Base-by-base conservation (phyloP, 92 coral and sea anemone species). In the Hydrozoanthus gracilis region DNA sequence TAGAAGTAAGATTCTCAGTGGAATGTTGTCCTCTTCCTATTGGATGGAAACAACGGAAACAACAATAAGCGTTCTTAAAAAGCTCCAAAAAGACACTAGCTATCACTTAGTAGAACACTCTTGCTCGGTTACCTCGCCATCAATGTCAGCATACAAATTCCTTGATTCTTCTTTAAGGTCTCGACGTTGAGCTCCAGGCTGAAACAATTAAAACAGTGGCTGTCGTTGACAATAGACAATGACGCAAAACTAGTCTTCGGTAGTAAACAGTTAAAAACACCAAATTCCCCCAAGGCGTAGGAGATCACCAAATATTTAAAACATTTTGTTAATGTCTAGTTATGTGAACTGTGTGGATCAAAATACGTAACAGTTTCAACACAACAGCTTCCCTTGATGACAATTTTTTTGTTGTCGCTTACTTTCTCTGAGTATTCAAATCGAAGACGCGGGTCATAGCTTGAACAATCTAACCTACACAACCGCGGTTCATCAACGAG, bases 21-120 rank as follows among this genome's bases (percentile, higher is more conserved):
- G 98, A 82, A 96, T 96, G 84, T 96, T 96, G 20, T 96, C 99
- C 74, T 96, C 99, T 69, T 93, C 99, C 94, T 93, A 47, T 51
- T 68, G 73, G 39, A 52, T 8, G 39, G 17, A 62, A 76, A 73
- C 8, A 75, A 4, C 1, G 71, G 44, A 74, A 74, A 44, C 13
- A 55, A 4, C 6, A 39, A 9, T 10, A 20, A 52, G 15, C 52
- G 73, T 5, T 44, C 11, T 85, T 50, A 3, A 71, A 8, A 20
- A 67, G 8, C 18, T 15, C 14, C 9, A 2, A 16, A 67, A 14
- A 20, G 16, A 67, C 39, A 27, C 72, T 67, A 39, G 39, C 46
- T 11, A 45, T 7, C 46, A 20, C 3, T 67, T 67, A 45, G 72
- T 39, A 5, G 17, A 20, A 67, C 18, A 27, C 13, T 51, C 47